These are phyloP conservation scores for Cerastoderma edule DNA, from an alignment of 2,888 invertebrate species.

Conservation along the genomic window DNA sequence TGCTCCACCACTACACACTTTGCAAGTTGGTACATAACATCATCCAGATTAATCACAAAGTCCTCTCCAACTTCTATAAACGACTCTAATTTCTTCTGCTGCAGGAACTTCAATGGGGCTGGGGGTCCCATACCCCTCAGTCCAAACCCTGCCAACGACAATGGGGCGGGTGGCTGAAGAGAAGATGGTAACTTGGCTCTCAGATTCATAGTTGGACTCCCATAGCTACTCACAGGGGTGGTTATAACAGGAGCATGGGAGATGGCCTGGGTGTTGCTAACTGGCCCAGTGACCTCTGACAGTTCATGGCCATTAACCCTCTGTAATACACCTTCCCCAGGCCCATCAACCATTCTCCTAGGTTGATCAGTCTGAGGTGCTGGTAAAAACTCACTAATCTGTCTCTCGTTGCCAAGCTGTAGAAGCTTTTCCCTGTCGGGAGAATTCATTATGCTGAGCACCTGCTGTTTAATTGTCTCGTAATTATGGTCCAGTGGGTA, in stretches of 20 bases:
- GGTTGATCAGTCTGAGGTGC: not conserved
- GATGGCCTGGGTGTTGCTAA: too few species aligned
- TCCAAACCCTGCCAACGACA: conserved; percentile 13
- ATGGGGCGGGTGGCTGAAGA: not conserved
- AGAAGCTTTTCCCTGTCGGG: conserved; percentile 59
- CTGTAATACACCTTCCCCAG: too few species aligned
- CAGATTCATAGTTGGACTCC: too few species aligned
- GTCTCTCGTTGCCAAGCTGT: conserved; percentile 53
- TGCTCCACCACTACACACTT: conserved; percentile 17
- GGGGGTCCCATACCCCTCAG: conserved; percentile 2
- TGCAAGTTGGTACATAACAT: conserved; percentile 72
- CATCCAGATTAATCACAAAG: conserved; percentile 66
- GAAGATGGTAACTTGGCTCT: too few species aligned
- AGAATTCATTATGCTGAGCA: conserved; percentile 67
- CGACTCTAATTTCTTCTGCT: conserved; percentile 40
- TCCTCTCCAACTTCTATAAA: conserved; percentile 64
- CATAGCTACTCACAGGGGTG: too few species aligned
- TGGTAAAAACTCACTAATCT: conserved; percentile 33
- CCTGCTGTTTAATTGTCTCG: conserved; percentile 73
- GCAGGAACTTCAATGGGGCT: conserved; percentile 27
- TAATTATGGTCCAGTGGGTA: conserved; percentile 70
- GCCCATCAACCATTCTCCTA: too few species aligned
- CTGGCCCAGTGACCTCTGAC: too few species aligned
- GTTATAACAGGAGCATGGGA: too few species aligned
- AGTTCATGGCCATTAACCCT: too few species aligned